A percentile compares a stretch with the other conserved stretches of the same genome.
phyloP scores from a whole-genome alignment of 2,113 vertebrate species.

The Aramus guarauna region DNA sequence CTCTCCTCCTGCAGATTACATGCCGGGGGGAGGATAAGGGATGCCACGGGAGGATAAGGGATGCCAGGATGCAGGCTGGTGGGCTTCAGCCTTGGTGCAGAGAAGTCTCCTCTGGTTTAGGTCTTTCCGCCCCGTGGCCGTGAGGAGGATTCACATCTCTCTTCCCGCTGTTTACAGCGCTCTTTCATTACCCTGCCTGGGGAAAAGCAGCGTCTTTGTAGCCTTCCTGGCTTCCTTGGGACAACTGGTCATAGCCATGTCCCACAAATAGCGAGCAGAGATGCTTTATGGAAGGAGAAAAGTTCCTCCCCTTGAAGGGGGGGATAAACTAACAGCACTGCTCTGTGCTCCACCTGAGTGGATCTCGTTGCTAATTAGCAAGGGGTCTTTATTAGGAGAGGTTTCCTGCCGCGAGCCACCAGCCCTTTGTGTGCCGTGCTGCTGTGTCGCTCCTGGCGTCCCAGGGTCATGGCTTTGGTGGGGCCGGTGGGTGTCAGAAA shows the following conservation, averaged over 20 bases:
- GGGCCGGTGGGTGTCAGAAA: background rate
- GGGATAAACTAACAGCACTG: background rate
- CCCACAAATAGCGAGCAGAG: background rate
- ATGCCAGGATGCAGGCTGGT: background rate
- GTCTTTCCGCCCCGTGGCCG: background rate
- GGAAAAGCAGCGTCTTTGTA: background rate
- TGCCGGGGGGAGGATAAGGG: background rate
- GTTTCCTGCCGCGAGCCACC: background rate
- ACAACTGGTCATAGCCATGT: fast-evolving
- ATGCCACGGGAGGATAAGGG: background rate
- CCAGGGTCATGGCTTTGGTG: background rate
- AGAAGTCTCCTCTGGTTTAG: background rate
- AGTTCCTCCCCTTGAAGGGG: background rate
- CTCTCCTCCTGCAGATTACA: background rate
- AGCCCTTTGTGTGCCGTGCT: background rate
- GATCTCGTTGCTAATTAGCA: background rate
- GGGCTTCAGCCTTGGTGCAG: background rate
- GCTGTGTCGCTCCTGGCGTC: background rate
- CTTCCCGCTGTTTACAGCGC: background rate
- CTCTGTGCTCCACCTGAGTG: background rate
- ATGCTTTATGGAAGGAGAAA: background rate
- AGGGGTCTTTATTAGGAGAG: background rate
- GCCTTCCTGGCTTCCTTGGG: background rate
- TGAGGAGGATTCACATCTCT: background rate
- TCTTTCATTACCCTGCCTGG: background rate